Evolutionary conservation across 2,888 invertebrate species (phyloP), one percentile per base, ranked within the genome.

Genomic region (Ectemnius continuus): DNA sequence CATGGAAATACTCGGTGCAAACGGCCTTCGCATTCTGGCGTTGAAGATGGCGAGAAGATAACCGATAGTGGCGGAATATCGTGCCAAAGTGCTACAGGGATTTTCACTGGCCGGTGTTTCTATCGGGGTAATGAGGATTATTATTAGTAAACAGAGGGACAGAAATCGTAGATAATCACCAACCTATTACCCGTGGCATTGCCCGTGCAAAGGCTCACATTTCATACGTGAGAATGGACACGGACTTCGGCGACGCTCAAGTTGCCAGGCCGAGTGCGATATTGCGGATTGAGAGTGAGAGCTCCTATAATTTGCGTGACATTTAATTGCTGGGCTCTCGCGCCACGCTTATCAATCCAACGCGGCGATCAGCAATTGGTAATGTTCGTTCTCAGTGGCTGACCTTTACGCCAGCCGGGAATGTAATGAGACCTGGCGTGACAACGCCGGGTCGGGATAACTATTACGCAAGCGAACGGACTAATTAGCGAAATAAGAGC

Each of bases 401-500:
- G 58, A 52, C 56, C 58, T 47, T 67, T 58, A n/a, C 16, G 18
- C 2, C 26, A 48, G 8, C 47, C 11, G 36, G 36, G 58, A 18
- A 47, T 16, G 5, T 65, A 71, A 58, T 59, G 23, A 36, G 36
- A 4, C 5, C 48, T 16, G 58, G 48, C 11, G 61, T 57, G 59
- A 73, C 45, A 65, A 63, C 59, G 62, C 64, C 52, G 60, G 23
- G 18, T 16, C 46, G 36, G 60, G 61, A 28, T 60, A 57, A 46
- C 47, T 59, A 71, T 78, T 70, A 64, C 59, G 63, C 8, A 4
- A 36, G 62, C 78, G 76, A 62, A 63, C 57, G 59, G 46, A 67
- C 70, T 75, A 81, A 82, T 83, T 81, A 79, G 61, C 71, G 60
- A 73, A 82, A 81, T 77, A 73, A 67, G 47, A 45, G 68, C 59